Conservation (phyloP, 2,113 vertebrate genomes). For the Dascyllus trimaculatus region DNA sequence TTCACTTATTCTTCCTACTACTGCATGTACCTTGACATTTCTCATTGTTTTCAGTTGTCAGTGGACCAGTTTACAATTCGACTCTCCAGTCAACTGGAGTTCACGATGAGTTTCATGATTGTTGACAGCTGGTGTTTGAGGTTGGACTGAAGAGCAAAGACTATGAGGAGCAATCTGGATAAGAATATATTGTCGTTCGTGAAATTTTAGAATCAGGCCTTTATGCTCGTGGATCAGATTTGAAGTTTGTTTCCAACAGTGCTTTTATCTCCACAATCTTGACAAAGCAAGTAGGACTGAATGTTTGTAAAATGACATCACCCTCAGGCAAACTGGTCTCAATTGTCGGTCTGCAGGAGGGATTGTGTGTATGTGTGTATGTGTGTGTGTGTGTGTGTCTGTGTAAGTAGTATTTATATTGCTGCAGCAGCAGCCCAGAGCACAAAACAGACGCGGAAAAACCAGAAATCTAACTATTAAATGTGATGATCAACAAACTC, state of each 20-base stretch:
- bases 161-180: neutral
- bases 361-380: no score
- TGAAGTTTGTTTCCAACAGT: conserved; percentile 26
- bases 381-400: neutral
- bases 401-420: no score
- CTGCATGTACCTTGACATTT: no score
- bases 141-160: conserved; percentile 8
- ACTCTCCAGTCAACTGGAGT: conserved; percentile 42
- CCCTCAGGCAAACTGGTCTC: conserved; percentile 21
- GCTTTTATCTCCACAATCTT: conserved; percentile 56
- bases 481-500: no score
- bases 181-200: conserved; percentile 14
- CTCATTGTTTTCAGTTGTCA: no score
- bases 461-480: no score
- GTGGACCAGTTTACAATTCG: conserved; percentile 6
- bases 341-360: no score
- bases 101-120: conserved; percentile 23
- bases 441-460: no score
- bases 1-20: no score
- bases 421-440: no score
- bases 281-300: conserved; percentile 28
- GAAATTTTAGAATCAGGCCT: conserved; percentile 14
- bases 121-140: conserved; percentile 23
- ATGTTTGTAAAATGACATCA: conserved; percentile 67
- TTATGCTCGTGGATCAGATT: conserved; percentile 30